Conservation (phyloP, 2,113 vertebrate genomes). For the Isurus oxyrinchus region DNA sequence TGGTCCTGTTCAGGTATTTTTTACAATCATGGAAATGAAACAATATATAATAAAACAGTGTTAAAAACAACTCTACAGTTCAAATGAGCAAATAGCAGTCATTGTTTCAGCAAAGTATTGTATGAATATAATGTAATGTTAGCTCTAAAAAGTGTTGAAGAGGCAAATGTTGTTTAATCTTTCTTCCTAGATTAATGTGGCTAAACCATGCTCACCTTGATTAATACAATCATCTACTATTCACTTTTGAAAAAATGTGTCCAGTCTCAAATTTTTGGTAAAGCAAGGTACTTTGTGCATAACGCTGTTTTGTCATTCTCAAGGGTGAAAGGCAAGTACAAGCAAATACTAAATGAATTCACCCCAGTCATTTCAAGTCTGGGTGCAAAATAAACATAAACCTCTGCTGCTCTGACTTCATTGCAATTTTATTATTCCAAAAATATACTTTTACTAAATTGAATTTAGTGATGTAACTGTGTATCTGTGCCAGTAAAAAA, state of each 20-base stretch:
- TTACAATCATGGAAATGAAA: background rate
- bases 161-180: background rate
- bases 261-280: background rate
- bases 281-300: background rate
- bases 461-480: background rate
- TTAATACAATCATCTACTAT: background rate
- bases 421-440: no score
- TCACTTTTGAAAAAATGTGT: background rate
- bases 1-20: slow-evolving; percentile 85
- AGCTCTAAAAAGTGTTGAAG: background rate
- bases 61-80: background rate
- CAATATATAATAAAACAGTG: background rate
- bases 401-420: background rate
- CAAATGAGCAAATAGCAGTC: background rate
- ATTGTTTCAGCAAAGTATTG: background rate
- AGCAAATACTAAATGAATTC: background rate
- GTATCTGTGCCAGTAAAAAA: background rate
- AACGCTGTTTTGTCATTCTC: background rate
- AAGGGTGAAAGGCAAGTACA: background rate
- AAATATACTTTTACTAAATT: no score
- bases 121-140: background rate
- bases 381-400: background rate
- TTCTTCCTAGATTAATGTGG: background rate
- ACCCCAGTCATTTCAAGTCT: background rate
- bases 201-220: background rate